phyloP scores from a whole-genome alignment of 2,797 vertebrate species.

The Leptatherina wallacei region DNA sequence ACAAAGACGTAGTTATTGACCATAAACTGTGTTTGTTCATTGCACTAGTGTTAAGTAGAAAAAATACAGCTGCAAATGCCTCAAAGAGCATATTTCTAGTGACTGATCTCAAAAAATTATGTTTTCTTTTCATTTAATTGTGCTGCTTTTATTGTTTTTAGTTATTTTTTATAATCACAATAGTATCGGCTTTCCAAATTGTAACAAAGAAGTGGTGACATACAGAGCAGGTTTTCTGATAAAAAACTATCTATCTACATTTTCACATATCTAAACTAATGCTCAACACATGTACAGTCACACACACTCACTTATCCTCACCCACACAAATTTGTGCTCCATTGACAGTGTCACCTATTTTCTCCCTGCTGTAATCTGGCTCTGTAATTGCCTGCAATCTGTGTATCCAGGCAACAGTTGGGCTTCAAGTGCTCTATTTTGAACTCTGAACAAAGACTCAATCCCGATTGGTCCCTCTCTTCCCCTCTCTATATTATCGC shows the following conservation, averaged over 20 bases:
- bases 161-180: conserved; percentile 9
- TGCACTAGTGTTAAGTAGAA: conserved; percentile 30
- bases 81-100: not conserved
- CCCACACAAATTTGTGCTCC: conserved; percentile 53
- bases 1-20: conserved; percentile 15
- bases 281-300: conserved; percentile 32
- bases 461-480: conserved; percentile 62
- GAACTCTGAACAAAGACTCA: conserved; percentile 59
- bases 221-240: not conserved
- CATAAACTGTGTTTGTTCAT: conserved; percentile 35
- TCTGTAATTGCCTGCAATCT: conserved; percentile 73
- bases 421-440: conserved; percentile 72
- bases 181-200: not conserved
- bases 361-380: conserved; percentile 66
- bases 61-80: conserved; percentile 6
- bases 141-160: not conserved
- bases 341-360: conserved; percentile 72
- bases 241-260: conserved; percentile 14
- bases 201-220: not conserved
- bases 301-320: conserved; percentile 35
- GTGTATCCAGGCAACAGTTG: conserved; percentile 79
- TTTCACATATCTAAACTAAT: conserved; percentile 40
- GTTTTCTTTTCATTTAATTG: not conserved
- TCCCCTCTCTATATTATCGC: conserved; percentile 38
- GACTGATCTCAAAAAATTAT: not conserved